These are phyloP conservation scores for Ispidina lecontei DNA, from an alignment of 2,797 vertebrate species.

Conservation along the genomic window DNA sequence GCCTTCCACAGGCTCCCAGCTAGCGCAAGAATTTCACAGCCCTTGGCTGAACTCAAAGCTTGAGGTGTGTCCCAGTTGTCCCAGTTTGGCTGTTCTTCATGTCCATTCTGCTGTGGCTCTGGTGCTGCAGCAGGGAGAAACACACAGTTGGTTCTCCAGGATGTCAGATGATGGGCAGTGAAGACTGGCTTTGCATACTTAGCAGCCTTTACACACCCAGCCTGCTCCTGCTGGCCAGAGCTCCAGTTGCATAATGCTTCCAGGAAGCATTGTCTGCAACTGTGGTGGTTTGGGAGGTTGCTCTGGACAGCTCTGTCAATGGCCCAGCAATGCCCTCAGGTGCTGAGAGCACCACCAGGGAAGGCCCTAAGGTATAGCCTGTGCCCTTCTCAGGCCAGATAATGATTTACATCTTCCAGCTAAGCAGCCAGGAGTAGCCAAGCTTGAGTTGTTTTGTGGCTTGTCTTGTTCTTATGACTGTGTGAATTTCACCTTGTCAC, in stretches of 20 bases:
- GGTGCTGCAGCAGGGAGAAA: background rate
- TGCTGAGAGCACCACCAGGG: background rate
- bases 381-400: background rate
- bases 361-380: fast-evolving
- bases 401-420: background rate
- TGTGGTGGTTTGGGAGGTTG: background rate
- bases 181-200: background rate
- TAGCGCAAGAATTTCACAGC: background rate
- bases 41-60: background rate
- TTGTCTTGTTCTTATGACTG: constrained; percentile 7
- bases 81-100: background rate
- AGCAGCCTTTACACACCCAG: background rate
- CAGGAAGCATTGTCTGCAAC: background rate
- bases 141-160: background rate
- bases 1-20: background rate
- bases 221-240: background rate
- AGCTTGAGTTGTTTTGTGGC: background rate
- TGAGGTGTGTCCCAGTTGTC: background rate
- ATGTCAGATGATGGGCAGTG: background rate
- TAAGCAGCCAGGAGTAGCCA: background rate
- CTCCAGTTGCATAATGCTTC: background rate
- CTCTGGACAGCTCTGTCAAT: background rate
- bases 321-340: background rate
- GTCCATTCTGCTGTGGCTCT: background rate
- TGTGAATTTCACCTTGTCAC: constrained; percentile 58